Conservation (phyloP, 2,797 vertebrate genomes). For the Leptodactylus fallax region DNA sequence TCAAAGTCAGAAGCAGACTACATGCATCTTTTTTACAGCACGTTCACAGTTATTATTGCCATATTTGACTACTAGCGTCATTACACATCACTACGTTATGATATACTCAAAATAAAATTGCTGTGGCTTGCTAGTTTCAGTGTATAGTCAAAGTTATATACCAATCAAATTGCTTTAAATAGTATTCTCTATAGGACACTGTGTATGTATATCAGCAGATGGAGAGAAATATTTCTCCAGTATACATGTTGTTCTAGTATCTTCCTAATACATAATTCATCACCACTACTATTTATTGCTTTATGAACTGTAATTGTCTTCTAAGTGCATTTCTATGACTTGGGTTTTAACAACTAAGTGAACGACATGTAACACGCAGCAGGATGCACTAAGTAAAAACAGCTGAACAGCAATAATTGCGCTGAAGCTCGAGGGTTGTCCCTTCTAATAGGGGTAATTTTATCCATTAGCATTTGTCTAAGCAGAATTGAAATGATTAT, state of each 20-base stretch:
- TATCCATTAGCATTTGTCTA: slow-evolving; percentile 18
- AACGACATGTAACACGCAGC: slow-evolving; percentile 12
- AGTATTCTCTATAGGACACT: background rate
- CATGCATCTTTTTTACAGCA: no score
- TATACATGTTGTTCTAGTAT: background rate
- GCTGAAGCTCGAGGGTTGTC: background rate
- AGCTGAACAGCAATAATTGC: slow-evolving; percentile 20
- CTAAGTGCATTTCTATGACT: slow-evolving; percentile 51
- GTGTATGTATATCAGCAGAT: background rate
- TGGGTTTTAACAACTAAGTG: slow-evolving; percentile 21
- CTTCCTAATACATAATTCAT: slow-evolving; percentile 9
- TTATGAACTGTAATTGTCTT: slow-evolving; percentile 45
- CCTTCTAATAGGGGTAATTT: slow-evolving; percentile 18
- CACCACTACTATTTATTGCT: background rate
- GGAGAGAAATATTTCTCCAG: background rate
- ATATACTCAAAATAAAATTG: no score
- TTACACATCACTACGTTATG: no score
- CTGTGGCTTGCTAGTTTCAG: no score
- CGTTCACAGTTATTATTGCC: no score
- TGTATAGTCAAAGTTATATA: no score
- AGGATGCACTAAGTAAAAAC: slow-evolving; percentile 39
- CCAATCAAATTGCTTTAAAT: background rate
- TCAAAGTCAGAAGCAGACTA: no score
- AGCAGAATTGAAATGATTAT: slow-evolving; percentile 34
- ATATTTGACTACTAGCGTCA: no score